Conservation (phyloP, 2,888 invertebrate genomes). For the Ectemnius lituratus region DNA sequence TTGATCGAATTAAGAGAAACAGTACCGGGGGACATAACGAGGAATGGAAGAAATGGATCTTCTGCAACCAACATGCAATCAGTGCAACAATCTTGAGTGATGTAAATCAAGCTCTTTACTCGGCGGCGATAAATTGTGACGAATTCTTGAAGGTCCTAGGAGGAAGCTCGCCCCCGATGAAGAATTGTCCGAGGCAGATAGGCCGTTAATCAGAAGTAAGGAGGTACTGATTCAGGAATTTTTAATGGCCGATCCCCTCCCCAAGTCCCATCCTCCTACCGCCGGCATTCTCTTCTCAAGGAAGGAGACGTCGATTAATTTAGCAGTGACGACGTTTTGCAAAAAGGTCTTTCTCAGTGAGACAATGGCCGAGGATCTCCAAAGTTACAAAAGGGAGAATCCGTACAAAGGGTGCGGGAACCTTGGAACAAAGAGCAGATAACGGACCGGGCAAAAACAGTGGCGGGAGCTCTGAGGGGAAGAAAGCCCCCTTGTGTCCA, state of each 20-base stretch:
- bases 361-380: constrained; percentile 58
- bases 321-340: constrained; percentile 57
- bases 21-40: background rate
- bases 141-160: constrained; percentile 30
- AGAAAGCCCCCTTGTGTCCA: constrained; percentile 28
- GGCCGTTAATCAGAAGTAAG: constrained; percentile 66
- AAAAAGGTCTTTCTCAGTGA: constrained; percentile 50
- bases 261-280: too few relatives aligned
- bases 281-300: constrained; percentile 27
- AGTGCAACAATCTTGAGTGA: constrained; percentile 10
- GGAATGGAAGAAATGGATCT: background rate
- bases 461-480: constrained; percentile 33
- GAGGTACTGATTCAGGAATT: constrained; percentile 65
- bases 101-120: constrained; percentile 32
- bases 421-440: constrained; percentile 74
- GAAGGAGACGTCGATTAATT: constrained; percentile 66
- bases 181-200: constrained; percentile 46
- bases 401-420: constrained; percentile 69
- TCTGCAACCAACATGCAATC: background rate
- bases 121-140: constrained; percentile 49
- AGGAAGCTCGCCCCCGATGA: constrained; percentile 26
- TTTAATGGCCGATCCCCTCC: constrained; percentile 63
- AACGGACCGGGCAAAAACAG: constrained; percentile 73
- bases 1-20: too few relatives aligned
- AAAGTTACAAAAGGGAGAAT: constrained; percentile 63